Percentiles rank a stretch among this genome's conserved stretches.
Conservation (phyloP, 2,888 invertebrate species). For the Bellardia bayeri region DNA sequence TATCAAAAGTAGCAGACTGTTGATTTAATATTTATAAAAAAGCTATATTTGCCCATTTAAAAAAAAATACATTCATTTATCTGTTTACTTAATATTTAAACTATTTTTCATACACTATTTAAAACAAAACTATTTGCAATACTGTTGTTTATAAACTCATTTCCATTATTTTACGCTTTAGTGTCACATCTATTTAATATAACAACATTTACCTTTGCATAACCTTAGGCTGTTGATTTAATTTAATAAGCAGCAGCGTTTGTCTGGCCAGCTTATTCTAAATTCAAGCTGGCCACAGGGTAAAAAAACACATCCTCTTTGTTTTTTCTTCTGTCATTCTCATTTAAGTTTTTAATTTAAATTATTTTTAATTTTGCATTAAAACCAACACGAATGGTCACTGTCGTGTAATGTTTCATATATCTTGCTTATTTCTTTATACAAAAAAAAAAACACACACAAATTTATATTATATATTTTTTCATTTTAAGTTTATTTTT, state of each 20-base stretch:
- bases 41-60: no score
- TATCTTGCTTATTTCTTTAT: slow-evolving; percentile 27
- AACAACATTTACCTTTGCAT: slow-evolving; percentile 17
- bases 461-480: slow-evolving; percentile 8
- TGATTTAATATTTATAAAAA: no score
- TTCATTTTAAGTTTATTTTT: slow-evolving; percentile 38
- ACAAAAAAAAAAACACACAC: slow-evolving; percentile 4
- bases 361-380: slow-evolving; percentile 64
- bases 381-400: slow-evolving; percentile 47
- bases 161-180: slow-evolving; percentile 6
- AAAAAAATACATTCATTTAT: no score
- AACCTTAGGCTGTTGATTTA: slow-evolving; percentile 22
- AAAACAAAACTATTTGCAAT: not conserved
- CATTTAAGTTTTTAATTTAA: slow-evolving; percentile 44
- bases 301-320: not conserved
- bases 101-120: not conserved
- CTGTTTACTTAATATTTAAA: not conserved
- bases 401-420: slow-evolving; percentile 29
- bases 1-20: no score
- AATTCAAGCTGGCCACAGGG: slow-evolving; percentile 29
- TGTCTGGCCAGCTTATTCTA: slow-evolving; percentile 12
- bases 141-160: not conserved
- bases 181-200: not conserved
- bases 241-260: slow-evolving; percentile 27
- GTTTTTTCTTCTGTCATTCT: not conserved